Evolutionary conservation across 2,797 vertebrate species (phyloP).

Genomic region (Emys orbicularis): DNA sequence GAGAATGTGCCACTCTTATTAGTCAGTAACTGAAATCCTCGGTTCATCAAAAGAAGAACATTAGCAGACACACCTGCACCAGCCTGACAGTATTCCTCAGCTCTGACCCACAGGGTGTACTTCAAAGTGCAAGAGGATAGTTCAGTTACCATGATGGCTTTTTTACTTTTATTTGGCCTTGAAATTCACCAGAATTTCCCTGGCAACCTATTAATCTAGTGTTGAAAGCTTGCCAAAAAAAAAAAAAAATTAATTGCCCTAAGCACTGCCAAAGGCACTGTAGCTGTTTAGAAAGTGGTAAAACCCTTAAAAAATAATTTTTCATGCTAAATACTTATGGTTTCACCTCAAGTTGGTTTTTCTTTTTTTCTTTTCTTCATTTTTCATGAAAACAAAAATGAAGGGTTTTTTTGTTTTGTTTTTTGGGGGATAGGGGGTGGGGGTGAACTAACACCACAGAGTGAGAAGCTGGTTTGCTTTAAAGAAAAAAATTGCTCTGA

Average conservation of each 20-base stretch:
- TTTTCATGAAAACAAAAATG: neutral
- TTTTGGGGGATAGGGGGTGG: too few relatives aligned
- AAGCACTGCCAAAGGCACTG: neutral
- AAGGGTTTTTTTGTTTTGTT: too few relatives aligned
- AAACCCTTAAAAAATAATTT: neutral
- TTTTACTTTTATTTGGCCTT: neutral
- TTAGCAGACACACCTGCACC: neutral
- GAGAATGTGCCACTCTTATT: accelerated
- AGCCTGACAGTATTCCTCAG: neutral
- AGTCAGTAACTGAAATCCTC: neutral
- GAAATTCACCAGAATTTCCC: neutral
- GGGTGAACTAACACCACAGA: neutral
- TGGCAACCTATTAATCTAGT: neutral
- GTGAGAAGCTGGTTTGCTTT: neutral
- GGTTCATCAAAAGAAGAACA: neutral
- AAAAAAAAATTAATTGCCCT: neutral
- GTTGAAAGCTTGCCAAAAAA: neutral
- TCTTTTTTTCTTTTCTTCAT: neutral
- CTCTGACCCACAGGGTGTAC: neutral
- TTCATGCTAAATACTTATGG: neutral
- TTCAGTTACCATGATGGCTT: too few relatives aligned
- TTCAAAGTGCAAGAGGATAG: neutral
- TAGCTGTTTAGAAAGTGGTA: neutral
- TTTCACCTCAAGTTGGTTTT: neutral
- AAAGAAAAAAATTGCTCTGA: neutral